Percentiles rank a stretch among this genome's conserved stretches.
phyloP scores from a whole-genome alignment of 2,888 invertebrate species.

The Charanyca ferruginea region DNA sequence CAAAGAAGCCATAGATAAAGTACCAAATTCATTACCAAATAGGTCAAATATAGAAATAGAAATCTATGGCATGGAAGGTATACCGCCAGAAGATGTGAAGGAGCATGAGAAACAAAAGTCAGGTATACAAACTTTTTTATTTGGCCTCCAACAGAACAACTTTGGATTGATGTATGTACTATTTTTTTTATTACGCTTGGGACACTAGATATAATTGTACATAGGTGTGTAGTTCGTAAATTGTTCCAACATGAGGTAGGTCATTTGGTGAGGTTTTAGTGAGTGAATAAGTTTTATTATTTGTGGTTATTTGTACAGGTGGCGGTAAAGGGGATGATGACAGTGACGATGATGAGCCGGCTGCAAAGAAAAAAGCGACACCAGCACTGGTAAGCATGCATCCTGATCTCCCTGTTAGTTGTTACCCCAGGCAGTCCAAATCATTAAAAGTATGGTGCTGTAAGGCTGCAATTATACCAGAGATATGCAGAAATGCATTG shows the following conservation, averaged over 20 bases:
- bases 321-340: slow-evolving; percentile 94
- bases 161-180: slow-evolving; percentile 87
- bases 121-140: slow-evolving; percentile 85
- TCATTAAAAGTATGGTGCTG: too few relatives aligned
- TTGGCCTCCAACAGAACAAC: slow-evolving; percentile 74
- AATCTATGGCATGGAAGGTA: slow-evolving; percentile 99
- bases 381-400: slow-evolving; percentile 86
- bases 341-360: slow-evolving; percentile 96
- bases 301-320: slow-evolving; percentile 80
- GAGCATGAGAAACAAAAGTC: slow-evolving; percentile 98
- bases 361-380: slow-evolving; percentile 94
- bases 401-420: not conserved
- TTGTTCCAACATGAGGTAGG: slow-evolving; percentile 70
- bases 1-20: slow-evolving; percentile 99
- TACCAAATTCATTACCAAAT: slow-evolving; percentile 99
- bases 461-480: too few relatives aligned
- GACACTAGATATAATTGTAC: slow-evolving; percentile 80
- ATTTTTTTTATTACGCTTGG: slow-evolving; percentile 80
- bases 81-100: slow-evolving; percentile 98
- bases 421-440: too few relatives aligned
- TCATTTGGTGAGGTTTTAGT: not conserved
- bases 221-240: slow-evolving; percentile 82
- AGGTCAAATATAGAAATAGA: slow-evolving; percentile 99
- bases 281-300: slow-evolving; percentile 32
- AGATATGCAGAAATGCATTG: too few relatives aligned